These are phyloP conservation scores for Anseranas semipalmata DNA, from an alignment of 2,113 vertebrate species.

Conservation along the genomic window DNA sequence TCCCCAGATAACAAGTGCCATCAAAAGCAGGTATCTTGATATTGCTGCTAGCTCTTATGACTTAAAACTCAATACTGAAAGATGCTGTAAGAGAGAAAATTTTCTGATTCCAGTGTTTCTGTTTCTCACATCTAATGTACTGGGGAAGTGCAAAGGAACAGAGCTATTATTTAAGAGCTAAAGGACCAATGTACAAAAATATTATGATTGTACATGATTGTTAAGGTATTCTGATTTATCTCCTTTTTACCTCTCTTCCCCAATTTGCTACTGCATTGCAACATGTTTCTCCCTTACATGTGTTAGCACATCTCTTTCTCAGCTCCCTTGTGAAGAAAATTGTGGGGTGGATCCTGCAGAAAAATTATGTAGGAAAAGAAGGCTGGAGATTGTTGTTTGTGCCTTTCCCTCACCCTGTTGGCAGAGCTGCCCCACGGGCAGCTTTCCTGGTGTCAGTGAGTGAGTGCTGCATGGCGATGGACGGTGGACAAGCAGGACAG, in stretches of 20 bases:
- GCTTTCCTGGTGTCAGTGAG: neutral
- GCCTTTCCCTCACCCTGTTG: neutral
- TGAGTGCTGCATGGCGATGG: neutral
- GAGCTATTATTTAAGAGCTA: neutral
- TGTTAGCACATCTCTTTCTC: too few relatives aligned
- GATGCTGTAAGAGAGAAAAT: neutral
- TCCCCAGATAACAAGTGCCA: neutral
- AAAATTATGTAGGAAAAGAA: neutral
- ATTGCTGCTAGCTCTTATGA: neutral
- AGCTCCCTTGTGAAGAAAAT: neutral
- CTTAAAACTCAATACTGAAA: neutral
- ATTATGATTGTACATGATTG: neutral
- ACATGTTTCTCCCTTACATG: neutral
- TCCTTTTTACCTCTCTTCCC: neutral
- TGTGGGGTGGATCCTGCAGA: neutral
- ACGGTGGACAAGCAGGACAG: neutral
- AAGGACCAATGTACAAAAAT: neutral
- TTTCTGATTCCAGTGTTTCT: neutral
- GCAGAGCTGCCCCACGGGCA: neutral
- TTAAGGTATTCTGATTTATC: neutral
- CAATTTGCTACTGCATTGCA: neutral
- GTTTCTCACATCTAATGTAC: neutral
- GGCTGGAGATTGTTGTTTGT: neutral
- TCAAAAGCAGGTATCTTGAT: neutral
- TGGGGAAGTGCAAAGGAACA: neutral